These are phyloP conservation scores for Mesembrinibis cayennensis DNA, from an alignment of 2,113 vertebrate species.

Conservation along the genomic window DNA sequence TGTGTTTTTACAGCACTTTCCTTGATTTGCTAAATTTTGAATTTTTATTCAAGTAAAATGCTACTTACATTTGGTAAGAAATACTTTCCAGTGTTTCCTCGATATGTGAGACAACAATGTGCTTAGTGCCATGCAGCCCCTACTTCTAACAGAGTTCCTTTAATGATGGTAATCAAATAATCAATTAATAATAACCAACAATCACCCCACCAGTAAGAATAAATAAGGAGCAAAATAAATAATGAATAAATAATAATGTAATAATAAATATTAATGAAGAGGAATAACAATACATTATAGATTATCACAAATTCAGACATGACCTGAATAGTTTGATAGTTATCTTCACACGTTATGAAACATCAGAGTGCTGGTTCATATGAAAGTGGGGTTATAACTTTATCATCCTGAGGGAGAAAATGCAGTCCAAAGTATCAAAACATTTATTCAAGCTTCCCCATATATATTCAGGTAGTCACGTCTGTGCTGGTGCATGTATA, in stretches of 20 bases:
- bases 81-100: background rate
- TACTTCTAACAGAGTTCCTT: background rate
- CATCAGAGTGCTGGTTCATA: background rate
- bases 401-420: background rate
- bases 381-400: background rate
- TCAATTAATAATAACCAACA: background rate
- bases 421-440: background rate
- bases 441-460: background rate
- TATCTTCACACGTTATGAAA: background rate
- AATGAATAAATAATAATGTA: background rate
- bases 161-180: background rate
- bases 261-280: background rate
- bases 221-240: background rate
- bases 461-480: background rate
- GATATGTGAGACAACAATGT: background rate
- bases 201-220: background rate
- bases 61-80: background rate
- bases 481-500: background rate
- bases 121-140: background rate
- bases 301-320: background rate
- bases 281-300: background rate
- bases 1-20: background rate
- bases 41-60: constrained; percentile 56
- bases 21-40: constrained; percentile 30
- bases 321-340: background rate